phyloP scores from a whole-genome alignment of 2,888 invertebrate genomes.

The Drosophila borealis region DNA sequence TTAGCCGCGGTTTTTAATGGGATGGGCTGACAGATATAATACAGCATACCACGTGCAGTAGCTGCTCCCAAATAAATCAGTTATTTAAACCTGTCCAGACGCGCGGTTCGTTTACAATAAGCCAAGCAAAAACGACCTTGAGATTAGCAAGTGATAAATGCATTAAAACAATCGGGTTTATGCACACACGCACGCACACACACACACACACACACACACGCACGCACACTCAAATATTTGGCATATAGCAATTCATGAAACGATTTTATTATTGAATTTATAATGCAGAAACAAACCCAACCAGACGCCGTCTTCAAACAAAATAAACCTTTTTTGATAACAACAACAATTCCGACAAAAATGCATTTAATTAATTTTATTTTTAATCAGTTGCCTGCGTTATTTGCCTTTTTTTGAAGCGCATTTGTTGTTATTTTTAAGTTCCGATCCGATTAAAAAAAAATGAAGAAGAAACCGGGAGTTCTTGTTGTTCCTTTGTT shows the following conservation, averaged over 20 bases:
- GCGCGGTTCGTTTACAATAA: constrained; percentile 42
- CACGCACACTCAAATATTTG: constrained; percentile 35
- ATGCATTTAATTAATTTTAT: constrained; percentile 59
- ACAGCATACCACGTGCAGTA: constrained; percentile 16
- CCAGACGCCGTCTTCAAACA: constrained; percentile 36
- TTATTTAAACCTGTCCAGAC: constrained; percentile 42
- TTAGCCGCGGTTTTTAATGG: too few species aligned
- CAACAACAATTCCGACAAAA: constrained; percentile 42
- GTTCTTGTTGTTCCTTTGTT: constrained; percentile 31
- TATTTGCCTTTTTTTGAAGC: constrained; percentile 22
- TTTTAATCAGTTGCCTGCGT: constrained; percentile 13
- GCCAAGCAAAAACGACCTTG: constrained; percentile 60
- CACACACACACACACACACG: constrained; percentile 8
- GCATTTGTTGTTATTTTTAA: constrained; percentile 13
- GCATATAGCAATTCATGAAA: constrained; percentile 39
- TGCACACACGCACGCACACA: constrained; percentile 8
- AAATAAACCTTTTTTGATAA: constrained; percentile 15
- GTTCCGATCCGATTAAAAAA: not conserved
- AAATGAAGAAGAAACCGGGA: not conserved
- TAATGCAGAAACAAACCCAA: constrained; percentile 1
- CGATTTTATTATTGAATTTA: constrained; percentile 50
- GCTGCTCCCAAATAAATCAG: constrained; percentile 23
- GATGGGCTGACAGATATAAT: not conserved
- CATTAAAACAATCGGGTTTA: constrained; percentile 39
- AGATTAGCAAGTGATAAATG: constrained; percentile 65